Base-by-base conservation (phyloP, 2,113 vertebrate species). In the Nycticorax nycticorax region DNA sequence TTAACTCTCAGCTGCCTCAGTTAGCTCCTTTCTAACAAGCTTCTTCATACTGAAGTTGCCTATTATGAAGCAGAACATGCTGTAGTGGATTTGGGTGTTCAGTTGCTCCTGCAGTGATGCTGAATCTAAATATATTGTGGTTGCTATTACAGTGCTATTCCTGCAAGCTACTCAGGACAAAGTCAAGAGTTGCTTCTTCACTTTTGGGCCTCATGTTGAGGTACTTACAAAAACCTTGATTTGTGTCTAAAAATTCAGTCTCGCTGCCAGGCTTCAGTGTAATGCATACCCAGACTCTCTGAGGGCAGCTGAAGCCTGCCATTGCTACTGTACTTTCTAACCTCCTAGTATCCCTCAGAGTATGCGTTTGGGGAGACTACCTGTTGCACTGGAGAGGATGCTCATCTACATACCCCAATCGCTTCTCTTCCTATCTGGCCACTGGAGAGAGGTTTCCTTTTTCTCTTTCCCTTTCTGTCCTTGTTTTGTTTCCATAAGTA, bases 361-460 rank as follows among this genome's bases (percentile, higher is more conserved):
- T 26, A 45, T 28, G 5, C 2, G 0, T 67, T 33, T 71, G 47
- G 9, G n/a, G 41, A 53, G 16, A 16, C 4, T 67, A 10, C 9
- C 5, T 67, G 60, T 71, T 86, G 17, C 27, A 35, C 24, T 88
- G 71, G 41, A 50, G 43, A 72, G 22, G 18, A 48, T 53, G 18
- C 41, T 59, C 5, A 33, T 71, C 28, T 62, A 1, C 0, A 0
- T 48, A 57, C 3, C 4, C 5, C 6, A 23, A 8, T 39, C 1
- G 4, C 27, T 77, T 88, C 13, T 68, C 16, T 59, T 86, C 43
- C 47, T 72, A 47, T 32, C 14, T 86, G n/a, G 18, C 24, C 20
- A 26, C 63, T 24, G 48, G n/a, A 72, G 48, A 59, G 8, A 76
- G 10, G 6, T 59, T 91, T 63, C 9, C 12, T 35, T 85, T 85